phyloP scores from a whole-genome alignment of 2,797 vertebrate species.

The Enteromius treurensis region DNA sequence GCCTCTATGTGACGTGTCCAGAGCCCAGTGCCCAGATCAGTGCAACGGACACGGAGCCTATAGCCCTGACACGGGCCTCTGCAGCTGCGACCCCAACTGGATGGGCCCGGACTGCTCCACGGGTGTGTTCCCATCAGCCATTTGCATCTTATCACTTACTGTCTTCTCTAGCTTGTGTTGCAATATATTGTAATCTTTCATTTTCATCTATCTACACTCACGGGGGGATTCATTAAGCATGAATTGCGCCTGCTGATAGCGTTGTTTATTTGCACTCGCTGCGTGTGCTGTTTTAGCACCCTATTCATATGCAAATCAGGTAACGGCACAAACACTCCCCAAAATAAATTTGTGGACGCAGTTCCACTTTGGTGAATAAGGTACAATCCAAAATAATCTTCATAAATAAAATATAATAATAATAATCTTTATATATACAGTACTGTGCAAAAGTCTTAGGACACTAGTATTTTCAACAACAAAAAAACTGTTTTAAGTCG shows the following conservation, averaged over 20 bases:
- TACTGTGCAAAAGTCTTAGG: no score
- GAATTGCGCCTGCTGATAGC: neutral
- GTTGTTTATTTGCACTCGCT: conserved; percentile 24
- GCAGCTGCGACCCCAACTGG: conserved; percentile 89
- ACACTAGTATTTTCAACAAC: no score
- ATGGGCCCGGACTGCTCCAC: conserved; percentile 90
- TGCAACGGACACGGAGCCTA: conserved; percentile 86
- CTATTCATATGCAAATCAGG: conserved; percentile 3
- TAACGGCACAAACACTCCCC: neutral
- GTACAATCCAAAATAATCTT: neutral
- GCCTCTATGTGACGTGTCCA: conserved; percentile 81
- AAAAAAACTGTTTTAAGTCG: no score
- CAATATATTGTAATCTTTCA: neutral
- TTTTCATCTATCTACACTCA: conserved; percentile 10
- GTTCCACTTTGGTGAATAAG: neutral
- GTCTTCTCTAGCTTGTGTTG: neutral
- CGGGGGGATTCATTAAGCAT: neutral
- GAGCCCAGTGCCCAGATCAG: conserved; percentile 87
- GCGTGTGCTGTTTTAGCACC: conserved; percentile 18
- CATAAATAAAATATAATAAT: neutral
- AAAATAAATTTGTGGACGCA: neutral
- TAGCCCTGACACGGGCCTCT: conserved; percentile 84
- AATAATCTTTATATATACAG: neutral
- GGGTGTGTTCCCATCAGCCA: conserved; percentile 72
- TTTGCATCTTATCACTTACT: conserved; percentile 2